These are phyloP conservation scores for Aegithalos caudatus DNA, from an alignment of 2,113 vertebrate species.

Conservation along the genomic window DNA sequence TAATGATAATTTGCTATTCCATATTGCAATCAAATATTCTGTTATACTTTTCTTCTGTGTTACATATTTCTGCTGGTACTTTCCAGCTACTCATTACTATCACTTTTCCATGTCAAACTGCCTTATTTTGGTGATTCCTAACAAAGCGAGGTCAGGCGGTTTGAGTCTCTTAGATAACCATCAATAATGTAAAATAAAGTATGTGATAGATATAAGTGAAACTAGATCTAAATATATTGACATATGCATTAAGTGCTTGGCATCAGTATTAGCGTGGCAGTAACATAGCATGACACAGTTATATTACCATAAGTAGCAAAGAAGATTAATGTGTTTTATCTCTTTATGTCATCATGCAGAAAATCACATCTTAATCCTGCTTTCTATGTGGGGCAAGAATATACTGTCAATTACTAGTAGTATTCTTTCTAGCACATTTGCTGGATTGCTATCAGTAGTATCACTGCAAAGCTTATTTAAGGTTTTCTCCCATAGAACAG, in stretches of 20 bases:
- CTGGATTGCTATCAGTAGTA: background rate
- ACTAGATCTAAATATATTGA: background rate
- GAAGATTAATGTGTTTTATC: slow-evolving; percentile 39
- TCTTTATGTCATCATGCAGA: slow-evolving; percentile 18
- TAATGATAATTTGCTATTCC: background rate
- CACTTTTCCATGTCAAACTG: background rate
- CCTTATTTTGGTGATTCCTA: background rate
- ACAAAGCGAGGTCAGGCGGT: rapidly evolving
- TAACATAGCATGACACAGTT: background rate
- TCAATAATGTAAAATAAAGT: background rate
- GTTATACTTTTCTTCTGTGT: background rate
- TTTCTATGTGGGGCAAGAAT: background rate
- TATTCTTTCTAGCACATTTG: background rate
- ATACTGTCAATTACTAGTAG: background rate
- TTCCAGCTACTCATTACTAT: background rate
- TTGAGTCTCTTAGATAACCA: background rate
- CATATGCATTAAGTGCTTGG: background rate
- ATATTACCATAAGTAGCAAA: background rate
- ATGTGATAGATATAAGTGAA: background rate
- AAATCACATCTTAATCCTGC: slow-evolving; percentile 18
- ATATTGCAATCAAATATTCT: background rate
- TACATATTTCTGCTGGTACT: background rate
- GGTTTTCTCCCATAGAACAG: background rate
- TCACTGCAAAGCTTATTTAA: background rate
- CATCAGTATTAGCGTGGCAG: background rate